Conservation (phyloP, 2,888 invertebrate genomes). For the Philhelius pedissequus region DNA sequence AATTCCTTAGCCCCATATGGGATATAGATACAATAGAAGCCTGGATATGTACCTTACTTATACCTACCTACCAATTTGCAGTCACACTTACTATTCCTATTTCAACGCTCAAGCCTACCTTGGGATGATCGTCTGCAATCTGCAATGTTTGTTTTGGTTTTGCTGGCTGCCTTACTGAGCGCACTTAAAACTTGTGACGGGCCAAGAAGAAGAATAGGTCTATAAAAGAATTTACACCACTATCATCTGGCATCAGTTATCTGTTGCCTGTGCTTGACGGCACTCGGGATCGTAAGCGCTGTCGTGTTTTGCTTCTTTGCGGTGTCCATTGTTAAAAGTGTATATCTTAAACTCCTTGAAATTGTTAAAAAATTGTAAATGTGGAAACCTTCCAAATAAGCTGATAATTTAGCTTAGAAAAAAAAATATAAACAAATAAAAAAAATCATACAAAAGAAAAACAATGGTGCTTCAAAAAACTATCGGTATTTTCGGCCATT, state of each 20-base stretch:
- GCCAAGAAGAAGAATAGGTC: slow-evolving; percentile 73
- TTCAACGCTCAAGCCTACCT: neutral
- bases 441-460: slow-evolving; percentile 25
- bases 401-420: neutral
- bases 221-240: slow-evolving; percentile 78
- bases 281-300: slow-evolving; percentile 58
- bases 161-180: slow-evolving; percentile 19
- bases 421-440: slow-evolving; percentile 24
- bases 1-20: slow-evolving; percentile 24
- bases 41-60: slow-evolving; percentile 17
- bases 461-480: slow-evolving; percentile 71
- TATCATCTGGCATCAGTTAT: slow-evolving; percentile 80
- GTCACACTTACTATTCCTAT: slow-evolving; percentile 51
- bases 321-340: slow-evolving; percentile 19
- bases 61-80: neutral
- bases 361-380: slow-evolving; percentile 11
- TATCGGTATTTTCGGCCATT: slow-evolving; percentile 49
- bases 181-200: slow-evolving; percentile 62
- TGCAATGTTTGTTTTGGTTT: slow-evolving; percentile 59
- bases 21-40: slow-evolving; percentile 5
- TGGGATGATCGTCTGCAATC: slow-evolving; percentile 18
- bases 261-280: slow-evolving; percentile 79
- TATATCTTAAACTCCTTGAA: neutral
- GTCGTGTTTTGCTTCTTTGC: slow-evolving; percentile 15
- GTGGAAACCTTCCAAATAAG: slow-evolving; percentile 12